Evolutionary conservation across 2,888 invertebrate genomes (phyloP).

Genomic region (Chrysina gloriosa): DNA sequence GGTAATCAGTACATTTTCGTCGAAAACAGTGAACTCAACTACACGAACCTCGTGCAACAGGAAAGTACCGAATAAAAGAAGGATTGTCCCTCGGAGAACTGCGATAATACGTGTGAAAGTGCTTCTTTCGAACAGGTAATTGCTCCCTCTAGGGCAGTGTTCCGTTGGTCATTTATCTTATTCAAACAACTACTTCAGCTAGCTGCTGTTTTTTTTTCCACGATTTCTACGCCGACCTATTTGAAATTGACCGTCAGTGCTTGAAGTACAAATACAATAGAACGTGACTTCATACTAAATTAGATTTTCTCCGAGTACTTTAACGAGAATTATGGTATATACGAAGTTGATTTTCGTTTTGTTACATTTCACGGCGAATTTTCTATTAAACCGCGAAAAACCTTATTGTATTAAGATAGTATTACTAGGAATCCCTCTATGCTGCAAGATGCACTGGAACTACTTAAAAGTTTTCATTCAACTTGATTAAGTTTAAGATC

Average conservation of each 20-base stretch:
- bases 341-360: no score
- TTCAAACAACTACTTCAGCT: not conserved
- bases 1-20: not conserved
- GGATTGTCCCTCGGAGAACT: not conserved
- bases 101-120: conserved; percentile 4
- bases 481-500: conserved; percentile 19
- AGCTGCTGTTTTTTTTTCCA: not conserved
- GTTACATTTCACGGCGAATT: not conserved
- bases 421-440: not conserved
- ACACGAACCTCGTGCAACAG: not conserved
- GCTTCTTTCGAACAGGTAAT: not conserved
- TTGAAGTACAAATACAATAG: not conserved
- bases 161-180: conserved; percentile 14
- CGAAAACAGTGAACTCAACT: not conserved
- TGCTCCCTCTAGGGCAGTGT: conserved; percentile 2
- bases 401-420: not conserved
- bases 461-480: conserved; percentile 18
- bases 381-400: not conserved
- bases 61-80: not conserved
- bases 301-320: no score
- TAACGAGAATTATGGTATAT: no score
- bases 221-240: no score
- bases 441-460: not conserved
- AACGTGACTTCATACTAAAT: not conserved
- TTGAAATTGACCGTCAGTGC: no score